These are phyloP conservation scores for Metopolophium dirhodum DNA, from an alignment of 1,140 invertebrate genomes.

Conservation along the genomic window DNA sequence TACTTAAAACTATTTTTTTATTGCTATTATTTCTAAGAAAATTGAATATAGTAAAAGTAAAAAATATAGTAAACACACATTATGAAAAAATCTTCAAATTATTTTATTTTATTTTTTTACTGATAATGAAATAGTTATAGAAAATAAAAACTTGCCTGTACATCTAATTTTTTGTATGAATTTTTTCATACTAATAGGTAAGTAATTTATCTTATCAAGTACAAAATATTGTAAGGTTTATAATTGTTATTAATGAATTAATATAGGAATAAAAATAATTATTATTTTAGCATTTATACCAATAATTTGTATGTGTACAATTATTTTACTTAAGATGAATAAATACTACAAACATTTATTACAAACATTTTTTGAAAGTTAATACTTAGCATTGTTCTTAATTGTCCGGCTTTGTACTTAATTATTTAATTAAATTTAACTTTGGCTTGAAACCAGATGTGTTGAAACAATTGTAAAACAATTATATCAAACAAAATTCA, in stretches of 20 bases:
- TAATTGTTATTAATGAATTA: background rate
- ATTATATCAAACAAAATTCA: background rate
- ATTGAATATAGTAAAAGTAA: background rate
- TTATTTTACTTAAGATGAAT: conserved; percentile 16
- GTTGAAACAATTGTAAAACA: background rate
- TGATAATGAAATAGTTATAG: background rate
- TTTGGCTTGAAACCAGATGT: background rate
- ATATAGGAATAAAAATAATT: background rate
- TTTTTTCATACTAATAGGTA: background rate
- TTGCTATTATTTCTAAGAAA: conserved; percentile 42
- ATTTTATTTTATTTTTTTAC: background rate
- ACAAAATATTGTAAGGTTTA: background rate
- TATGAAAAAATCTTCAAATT: background rate
- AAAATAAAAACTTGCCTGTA: background rate
- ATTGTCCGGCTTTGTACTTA: conserved; percentile 1
- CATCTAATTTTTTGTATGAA: background rate
- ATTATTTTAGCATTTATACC: background rate
- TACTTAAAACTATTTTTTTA: conserved; percentile 42
- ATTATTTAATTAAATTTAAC: conserved; percentile 1
- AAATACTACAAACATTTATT: background rate
- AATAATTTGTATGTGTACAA: background rate
- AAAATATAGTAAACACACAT: background rate
- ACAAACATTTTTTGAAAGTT: conserved; percentile 21
- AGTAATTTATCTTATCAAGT: background rate
- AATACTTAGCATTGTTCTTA: background rate